Evolutionary conservation across 2,888 invertebrate species (phyloP), one percentile per base, ranked within the genome.

Genomic region (Drosophila ezoana): DNA sequence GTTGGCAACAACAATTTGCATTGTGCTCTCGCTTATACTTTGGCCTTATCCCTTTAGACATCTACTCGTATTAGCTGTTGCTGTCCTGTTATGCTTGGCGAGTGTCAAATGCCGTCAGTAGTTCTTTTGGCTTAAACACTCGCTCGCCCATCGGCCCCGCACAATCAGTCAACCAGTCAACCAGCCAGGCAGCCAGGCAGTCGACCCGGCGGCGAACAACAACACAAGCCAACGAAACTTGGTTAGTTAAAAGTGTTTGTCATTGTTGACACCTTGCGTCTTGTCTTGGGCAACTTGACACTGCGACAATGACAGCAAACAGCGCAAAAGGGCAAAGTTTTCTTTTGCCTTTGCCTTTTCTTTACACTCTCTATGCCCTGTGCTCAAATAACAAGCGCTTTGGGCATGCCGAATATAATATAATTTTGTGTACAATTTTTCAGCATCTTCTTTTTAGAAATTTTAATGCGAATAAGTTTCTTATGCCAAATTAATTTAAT

Each of bases 201-300:
- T 13, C 20, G 8, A 28, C 8, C 28, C 28, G 23, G 28, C 20
- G 2, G 16, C 53, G 40, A 41, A 33, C 40, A 77, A 28, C 28
- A 28, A 2, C 8, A 80, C 74, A 72, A 72, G 77, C 60, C 64
- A 60, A 52, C 58, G 57, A 69, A 82, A 84, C 80, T 85, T 87
- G 85, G 76, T 87, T 85, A 85, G 82, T 87, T 84, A 87, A 86
- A 88, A 86, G 88, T 88, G 85, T 86, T 86, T 85, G 83, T 87
- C 88, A 85, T 81, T 87, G 85, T 81, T 85, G 85, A 86, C 88
- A 85, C 88, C 88, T 87, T 87, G 79, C 85, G 81, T 86, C 83
- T 79, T 81, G 76, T 52, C 72, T 28, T 28, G 74, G 23, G 65
- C 56, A 86, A 86, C 83, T 83, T 74, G 74, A 82, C 70, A 76